Conservation (phyloP, 2,113 vertebrate genomes). For the Takifugu bimaculatus region DNA sequence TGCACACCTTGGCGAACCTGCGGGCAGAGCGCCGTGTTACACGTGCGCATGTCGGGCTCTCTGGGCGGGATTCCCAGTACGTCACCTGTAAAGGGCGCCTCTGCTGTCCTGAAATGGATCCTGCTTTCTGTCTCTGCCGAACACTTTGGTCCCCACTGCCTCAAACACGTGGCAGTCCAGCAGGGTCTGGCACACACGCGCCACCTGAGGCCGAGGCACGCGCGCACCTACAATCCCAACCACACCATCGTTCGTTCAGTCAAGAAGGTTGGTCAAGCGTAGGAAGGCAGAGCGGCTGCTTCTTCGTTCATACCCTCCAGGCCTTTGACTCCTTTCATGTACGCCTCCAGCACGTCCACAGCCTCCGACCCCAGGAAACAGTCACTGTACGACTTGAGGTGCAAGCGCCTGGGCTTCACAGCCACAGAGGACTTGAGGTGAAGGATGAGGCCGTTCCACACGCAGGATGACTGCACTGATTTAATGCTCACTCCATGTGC, state of each 20-base stretch:
- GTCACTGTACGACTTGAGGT: conserved; percentile 82
- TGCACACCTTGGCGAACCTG: conserved; percentile 75
- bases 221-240: conserved; percentile 27
- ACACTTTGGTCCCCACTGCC: conserved; percentile 79
- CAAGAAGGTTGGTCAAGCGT: neutral
- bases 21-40: neutral
- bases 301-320: conserved; percentile 36
- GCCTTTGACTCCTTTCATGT: conserved; percentile 76
- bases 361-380: conserved; percentile 92
- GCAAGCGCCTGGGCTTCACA: conserved; percentile 85
- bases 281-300: no score
- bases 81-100: conserved; percentile 85
- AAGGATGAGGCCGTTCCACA: conserved; percentile 88
- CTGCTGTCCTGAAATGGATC: conserved; percentile 86
- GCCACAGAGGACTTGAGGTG: conserved; percentile 84
- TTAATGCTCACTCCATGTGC: conserved; percentile 78
- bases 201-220: conserved; percentile 81
- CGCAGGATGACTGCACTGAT: conserved; percentile 78
- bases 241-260: neutral
- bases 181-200: conserved; percentile 86
- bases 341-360: conserved; percentile 82
- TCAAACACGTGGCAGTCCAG: conserved; percentile 90
- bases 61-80: no score
- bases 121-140: conserved; percentile 82
- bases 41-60: neutral